Conservation (phyloP, 2,888 invertebrate species). For the Sisyra terminalis region DNA sequence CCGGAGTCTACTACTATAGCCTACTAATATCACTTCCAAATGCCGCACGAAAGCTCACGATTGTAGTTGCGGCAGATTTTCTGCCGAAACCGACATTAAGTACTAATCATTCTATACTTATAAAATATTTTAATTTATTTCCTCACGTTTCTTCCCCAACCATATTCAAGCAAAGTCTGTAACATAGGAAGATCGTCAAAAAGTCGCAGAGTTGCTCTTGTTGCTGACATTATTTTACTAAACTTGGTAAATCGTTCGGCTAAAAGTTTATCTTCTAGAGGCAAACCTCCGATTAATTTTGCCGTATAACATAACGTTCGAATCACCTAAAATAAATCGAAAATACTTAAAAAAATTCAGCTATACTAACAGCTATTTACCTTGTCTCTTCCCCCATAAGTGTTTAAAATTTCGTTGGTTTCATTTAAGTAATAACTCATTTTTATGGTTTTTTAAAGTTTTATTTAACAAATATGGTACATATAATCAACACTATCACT, state of each 20-base stretch:
- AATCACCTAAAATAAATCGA: conserved; percentile 37
- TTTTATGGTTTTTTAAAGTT: no score
- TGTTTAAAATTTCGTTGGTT: conserved; percentile 57
- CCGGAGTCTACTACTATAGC: no score
- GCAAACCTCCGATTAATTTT: conserved; percentile 50
- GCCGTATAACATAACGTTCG: conserved; percentile 62
- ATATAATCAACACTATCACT: no score
- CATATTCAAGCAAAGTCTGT: conserved; percentile 53
- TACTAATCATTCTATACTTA: no score
- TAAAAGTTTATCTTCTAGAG: conserved; percentile 37
- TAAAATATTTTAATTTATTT: not conserved
- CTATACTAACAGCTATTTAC: conserved; percentile 24
- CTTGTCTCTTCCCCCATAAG: conserved; percentile 77
- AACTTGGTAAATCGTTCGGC: conserved; percentile 38
- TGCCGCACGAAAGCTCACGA: no score
- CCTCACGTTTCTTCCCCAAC: conserved; percentile 43
- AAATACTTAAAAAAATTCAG: not conserved
- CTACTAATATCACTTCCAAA: no score
- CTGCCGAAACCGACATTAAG: no score
- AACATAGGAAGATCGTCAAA: conserved; percentile 77
- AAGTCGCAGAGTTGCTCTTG: conserved; percentile 60
- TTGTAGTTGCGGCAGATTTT: no score
- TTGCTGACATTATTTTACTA: conserved; percentile 56
- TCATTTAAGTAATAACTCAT: conserved; percentile 18
- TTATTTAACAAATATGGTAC: no score